These are phyloP conservation scores for Limnephilus marmoratus DNA, from an alignment of 2,888 invertebrate genomes.

Conservation along the genomic window DNA sequence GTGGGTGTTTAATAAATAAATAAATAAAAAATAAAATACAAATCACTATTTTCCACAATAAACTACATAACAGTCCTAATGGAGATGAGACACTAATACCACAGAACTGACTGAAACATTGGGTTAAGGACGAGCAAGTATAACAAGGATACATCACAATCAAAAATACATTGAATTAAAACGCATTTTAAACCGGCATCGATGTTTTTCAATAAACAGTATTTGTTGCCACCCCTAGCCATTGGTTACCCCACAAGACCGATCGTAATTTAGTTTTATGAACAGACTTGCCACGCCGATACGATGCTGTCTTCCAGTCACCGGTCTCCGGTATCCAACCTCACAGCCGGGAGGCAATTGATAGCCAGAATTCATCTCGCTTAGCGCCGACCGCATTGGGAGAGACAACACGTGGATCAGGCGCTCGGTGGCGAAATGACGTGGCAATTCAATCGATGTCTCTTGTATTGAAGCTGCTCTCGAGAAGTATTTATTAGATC, in stretches of 20 bases:
- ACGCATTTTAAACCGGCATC: background rate
- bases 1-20: too few relatives aligned
- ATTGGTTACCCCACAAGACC: slow-evolving; percentile 34
- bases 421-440: background rate
- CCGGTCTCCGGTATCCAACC: background rate
- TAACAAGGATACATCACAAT: too few relatives aligned
- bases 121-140: too few relatives aligned
- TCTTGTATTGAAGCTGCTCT: background rate
- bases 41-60: too few relatives aligned
- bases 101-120: too few relatives aligned
- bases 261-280: slow-evolving; percentile 64
- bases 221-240: background rate
- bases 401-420: slow-evolving; percentile 15
- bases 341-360: slow-evolving; percentile 33
- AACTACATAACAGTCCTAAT: too few relatives aligned
- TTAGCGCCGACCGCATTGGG: slow-evolving; percentile 28
- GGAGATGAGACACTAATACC: too few relatives aligned
- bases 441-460: background rate
- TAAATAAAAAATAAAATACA: too few relatives aligned
- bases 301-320: background rate
- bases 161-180: too few relatives aligned
- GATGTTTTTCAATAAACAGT: background rate
- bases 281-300: slow-evolving; percentile 42
- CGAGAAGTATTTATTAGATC: background rate
- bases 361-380: slow-evolving; percentile 47